Conservation (phyloP, 2,888 invertebrate genomes). For the Tinea trinotella region DNA sequence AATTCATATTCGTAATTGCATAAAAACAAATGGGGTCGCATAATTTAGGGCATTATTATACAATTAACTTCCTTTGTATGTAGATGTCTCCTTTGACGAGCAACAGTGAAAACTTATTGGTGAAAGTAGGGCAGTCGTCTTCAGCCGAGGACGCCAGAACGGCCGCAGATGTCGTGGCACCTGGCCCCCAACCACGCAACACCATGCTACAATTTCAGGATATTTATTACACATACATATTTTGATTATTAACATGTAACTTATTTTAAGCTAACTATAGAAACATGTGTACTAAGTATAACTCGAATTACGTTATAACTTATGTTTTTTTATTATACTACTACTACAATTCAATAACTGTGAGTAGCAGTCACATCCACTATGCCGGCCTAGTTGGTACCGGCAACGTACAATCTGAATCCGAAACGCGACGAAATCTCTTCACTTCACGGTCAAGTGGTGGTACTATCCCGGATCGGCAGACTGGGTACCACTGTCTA, state of each 20-base stretch:
- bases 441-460: too few relatives aligned
- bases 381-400: too few relatives aligned
- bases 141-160: slow-evolving; percentile 12
- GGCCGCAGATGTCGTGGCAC: slow-evolving; percentile 10
- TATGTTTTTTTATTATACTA: too few relatives aligned
- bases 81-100: neutral
- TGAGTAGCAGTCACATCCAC: too few relatives aligned
- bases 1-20: neutral
- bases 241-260: neutral
- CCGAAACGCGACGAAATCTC: too few relatives aligned
- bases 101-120: slow-evolving; percentile 14
- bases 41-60: slow-evolving; percentile 12
- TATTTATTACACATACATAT: neutral
- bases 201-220: neutral
- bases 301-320: too few relatives aligned
- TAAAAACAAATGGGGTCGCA: slow-evolving; percentile 5
- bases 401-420: too few relatives aligned
- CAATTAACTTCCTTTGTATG: slow-evolving; percentile 13
- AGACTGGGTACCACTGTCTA: too few relatives aligned
- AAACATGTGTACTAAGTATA: too few relatives aligned
- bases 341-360: too few relatives aligned
- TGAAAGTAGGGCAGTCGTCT: slow-evolving; percentile 15
- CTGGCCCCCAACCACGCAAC: slow-evolving; percentile 8
- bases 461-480: too few relatives aligned
- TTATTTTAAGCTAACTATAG: neutral